Evolutionary conservation across 1,140 invertebrate genomes (phyloP), one percentile per base, ranked within the genome.

Genomic region (Dendrolimus kikuchii): DNA sequence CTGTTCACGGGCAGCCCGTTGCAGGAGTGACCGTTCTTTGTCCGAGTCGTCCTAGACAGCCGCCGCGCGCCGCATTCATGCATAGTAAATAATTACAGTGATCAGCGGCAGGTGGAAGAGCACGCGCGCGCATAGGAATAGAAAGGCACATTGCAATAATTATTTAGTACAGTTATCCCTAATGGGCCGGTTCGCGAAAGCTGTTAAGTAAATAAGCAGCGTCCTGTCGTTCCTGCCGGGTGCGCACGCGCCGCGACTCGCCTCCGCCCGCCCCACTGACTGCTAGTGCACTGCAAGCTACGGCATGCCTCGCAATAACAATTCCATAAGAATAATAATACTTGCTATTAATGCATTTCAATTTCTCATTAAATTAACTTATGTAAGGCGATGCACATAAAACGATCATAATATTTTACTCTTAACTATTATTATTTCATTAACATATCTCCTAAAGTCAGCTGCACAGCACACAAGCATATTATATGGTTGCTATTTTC

Each of bases 91-190:
- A 82, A 86, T 86, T 79, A 81, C 79, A 74, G 80, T 75, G 77
- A 82, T 78, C 80, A 77, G 62, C 70, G 79, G 79, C 80, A 86
- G 82, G 82, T 83, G 82, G 66, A 73, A 42, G 64, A 72, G 77
- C 80, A 78, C 78, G 77, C 77, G 79, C 67, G 75, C 78, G 77
- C 79, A 86, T 86, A 86, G 82, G 81, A 81, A 86, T 83, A 86
- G 82, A 83, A 83, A 83, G 78, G 71, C 82, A 83, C 77, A 81
- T 86, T 86, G 82, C 82, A 86, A 73, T 86, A 86, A 86, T 86
- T 86, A 86, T 86, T 86, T 80, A 81, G 76, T 86, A 86, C 82
- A 81, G 82, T 86, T 86, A 86, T 71, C 78, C 74, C 68, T 86
- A 86, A 86, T 86, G 77, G 77, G 80, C 60, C 77, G 66, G 81